Base-by-base conservation (phyloP, 1,140 invertebrate genomes). In the Batillaria attramentaria region DNA sequence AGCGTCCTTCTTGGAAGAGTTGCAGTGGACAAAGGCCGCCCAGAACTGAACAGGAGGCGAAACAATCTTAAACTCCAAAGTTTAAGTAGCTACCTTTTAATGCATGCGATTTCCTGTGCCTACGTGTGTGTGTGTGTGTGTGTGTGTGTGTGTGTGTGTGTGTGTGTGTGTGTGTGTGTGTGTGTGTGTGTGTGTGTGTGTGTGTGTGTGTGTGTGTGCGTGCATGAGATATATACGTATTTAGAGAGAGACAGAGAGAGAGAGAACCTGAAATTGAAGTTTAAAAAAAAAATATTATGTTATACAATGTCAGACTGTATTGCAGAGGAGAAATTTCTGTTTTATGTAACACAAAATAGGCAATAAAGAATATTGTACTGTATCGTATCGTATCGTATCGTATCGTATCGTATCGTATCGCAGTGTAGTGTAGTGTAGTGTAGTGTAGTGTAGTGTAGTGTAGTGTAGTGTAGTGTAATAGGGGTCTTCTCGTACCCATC, bases 11-110 rank as follows among this genome's bases (percentile, higher is more conserved):
- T 95, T 94, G 87, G 96, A 95, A n/a, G 95, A 93, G 73, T 94
- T 94, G 89, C 96, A 97, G 5, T 94, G 94, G 65, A 95, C 95
- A 91, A 96, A 97, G 69, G 95, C 95, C 57, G 95, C 95, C 96
- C 96, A 97, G 90, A 97, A 96, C 95, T 97, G 92, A 31, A 4
- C 50, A 24, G 42, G 60, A 31, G n/a, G n/a, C n/a, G n/a, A n/a
- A n/a, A n/a, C n/a, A n/a, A n/a, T n/a, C n/a, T n/a, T n/a, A n/a
- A n/a, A n/a, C n/a, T n/a, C 24, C 46, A 50, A 50, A 50, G 46
- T 50, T 10, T 24, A 13, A 50, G 10, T 13, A 13, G 10, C 10
- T 50, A 24, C 46, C 10, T 24, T 10, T 24, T 13, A 50, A 24
- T 50, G 46, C 46, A 50, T 24, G 24, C 46, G 46, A 13, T 50